phyloP scores from a whole-genome alignment of 2,113 vertebrate genomes.

The Chascanopsetta lugubris region DNA sequence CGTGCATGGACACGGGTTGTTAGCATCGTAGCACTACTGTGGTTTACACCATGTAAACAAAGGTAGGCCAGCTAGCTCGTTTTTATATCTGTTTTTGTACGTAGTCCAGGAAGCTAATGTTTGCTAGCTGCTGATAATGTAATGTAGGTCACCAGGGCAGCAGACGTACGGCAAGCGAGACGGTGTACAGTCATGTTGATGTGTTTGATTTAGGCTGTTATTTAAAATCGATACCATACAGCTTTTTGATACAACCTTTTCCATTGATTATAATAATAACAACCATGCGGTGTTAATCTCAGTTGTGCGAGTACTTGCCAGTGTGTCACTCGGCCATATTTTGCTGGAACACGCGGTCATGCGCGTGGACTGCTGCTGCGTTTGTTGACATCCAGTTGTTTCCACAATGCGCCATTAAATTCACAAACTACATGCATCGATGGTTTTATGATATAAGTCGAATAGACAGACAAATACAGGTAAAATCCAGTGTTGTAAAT shows the following conservation, averaged over 20 bases:
- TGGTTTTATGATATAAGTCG: no score
- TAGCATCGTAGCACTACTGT: background rate
- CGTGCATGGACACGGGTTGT: background rate
- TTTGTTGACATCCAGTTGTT: background rate
- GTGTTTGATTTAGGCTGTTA: background rate
- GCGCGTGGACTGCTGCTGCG: constrained; percentile 3
- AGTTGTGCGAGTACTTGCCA: constrained; percentile 35
- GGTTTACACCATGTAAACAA: background rate
- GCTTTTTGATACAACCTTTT: no score
- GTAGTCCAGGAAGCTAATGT: constrained; percentile 30
- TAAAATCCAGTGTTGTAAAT: no score
- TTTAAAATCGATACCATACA: background rate
- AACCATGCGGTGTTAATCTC: no score
- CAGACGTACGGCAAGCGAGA: no score
- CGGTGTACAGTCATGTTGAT: no score
- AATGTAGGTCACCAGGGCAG: constrained; percentile 69
- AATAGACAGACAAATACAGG: no score
- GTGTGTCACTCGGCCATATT: constrained; percentile 58
- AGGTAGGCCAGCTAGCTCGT: background rate
- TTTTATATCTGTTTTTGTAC: background rate
- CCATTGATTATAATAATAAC: no score
- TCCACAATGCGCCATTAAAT: background rate
- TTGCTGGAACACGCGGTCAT: background rate
- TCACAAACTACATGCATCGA: background rate
- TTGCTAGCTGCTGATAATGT: constrained; percentile 41